Evolutionary conservation across 92 coral and sea anemone genomes (phyloP), one percentile per base, ranked within the genome.

Genomic region (Phenganax marumi): DNA sequence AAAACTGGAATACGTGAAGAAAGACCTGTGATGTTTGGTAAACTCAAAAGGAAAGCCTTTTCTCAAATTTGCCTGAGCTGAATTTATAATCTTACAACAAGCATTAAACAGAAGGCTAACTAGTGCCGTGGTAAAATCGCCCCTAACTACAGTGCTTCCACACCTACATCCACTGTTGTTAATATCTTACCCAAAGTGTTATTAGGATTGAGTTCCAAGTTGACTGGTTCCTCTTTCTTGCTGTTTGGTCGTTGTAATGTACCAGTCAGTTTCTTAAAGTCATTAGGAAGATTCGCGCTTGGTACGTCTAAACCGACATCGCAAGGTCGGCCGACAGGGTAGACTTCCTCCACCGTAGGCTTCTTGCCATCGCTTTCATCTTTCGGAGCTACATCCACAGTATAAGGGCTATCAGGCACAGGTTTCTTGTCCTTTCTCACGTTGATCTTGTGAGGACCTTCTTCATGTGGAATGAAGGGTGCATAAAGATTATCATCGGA

Each of bases 301-400:
- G 83, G 83, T 0, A 78, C 63, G 53, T 78, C 83, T 7, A 78
- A 10, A 46, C 83, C 83, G 0, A 78, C 83, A 47, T 78, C 83
- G 33, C 83, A 78, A 6, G 83, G 66, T 19, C 73, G 68, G 14
- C 52, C 52, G 49, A 78, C 21, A 7, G 83, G 83, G 22, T 78
- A 68, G 10, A 61, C 83, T 19, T 78, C 83, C 60, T 78, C 83
- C 3, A 78, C 83, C 12, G 73, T 46, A 16, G 10, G 55, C 26
- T 90, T 91, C 52, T 90, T 88, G 74, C 90, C 97, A 71, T 93
- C 92, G 70, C 90, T 90, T 84, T 94, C 91, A 49, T 91, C 93
- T 24, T 95, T 95, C 50, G 97, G 93, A 17, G 97, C 97, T 50
- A 97, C 99, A 72, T 97, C 93, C 78, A 96, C 97, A 90, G 92